Conservation (phyloP, 2,888 invertebrate genomes). For the Colletes collaris region DNA sequence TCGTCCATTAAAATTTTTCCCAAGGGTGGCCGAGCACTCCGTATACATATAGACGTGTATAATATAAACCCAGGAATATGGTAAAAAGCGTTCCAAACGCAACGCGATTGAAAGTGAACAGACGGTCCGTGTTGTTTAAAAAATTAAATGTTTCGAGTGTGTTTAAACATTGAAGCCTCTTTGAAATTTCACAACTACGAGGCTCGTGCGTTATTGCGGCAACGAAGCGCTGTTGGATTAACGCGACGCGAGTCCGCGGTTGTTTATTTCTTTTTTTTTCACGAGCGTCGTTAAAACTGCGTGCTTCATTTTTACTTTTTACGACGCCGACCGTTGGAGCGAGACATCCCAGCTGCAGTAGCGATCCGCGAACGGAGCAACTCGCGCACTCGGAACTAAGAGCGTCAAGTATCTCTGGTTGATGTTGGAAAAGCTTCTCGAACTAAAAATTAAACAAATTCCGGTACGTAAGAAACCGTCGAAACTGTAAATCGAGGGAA, state of each 20-base stretch:
- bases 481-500: no score
- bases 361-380: neutral
- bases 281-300: slow-evolving; percentile 39
- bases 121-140: neutral
- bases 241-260: neutral
- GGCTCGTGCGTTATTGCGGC: slow-evolving; percentile 13
- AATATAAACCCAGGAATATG: no score
- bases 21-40: no score
- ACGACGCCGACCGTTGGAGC: neutral
- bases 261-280: slow-evolving; percentile 29
- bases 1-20: no score
- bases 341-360: no score
- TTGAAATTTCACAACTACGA: no score
- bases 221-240: neutral
- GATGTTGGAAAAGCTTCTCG: no score
- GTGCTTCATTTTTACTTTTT: slow-evolving; percentile 41
- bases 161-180: slow-evolving; percentile 10
- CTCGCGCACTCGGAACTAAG: neutral
- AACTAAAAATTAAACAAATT: no score
- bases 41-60: no score
- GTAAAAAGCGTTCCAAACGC: no score
- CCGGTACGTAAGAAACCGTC: no score
- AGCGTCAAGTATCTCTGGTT: neutral
- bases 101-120: no score
- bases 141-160: slow-evolving; percentile 3